A percentile compares a stretch with the other conserved stretches of the same genome.
These are phyloP conservation scores for Parnassius glacialis DNA, from an alignment of 2,888 invertebrate species.

Conservation along the genomic window DNA sequence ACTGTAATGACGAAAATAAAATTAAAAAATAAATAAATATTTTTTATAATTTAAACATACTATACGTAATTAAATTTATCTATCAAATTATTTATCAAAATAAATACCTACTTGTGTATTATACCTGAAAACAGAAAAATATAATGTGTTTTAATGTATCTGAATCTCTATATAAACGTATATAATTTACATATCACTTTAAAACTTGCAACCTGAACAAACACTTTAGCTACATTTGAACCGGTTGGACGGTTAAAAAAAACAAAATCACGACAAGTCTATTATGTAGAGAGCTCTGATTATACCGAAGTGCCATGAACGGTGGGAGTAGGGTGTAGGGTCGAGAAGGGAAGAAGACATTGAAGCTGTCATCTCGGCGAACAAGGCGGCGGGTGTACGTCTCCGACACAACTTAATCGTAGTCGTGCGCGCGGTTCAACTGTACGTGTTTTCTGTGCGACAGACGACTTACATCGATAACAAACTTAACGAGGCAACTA, in stretches of 20 bases:
- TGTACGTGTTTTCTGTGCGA: constrained; percentile 38
- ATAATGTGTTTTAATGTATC: too few species aligned
- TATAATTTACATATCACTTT: too few species aligned
- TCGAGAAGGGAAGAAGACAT: constrained; percentile 51
- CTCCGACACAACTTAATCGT: constrained; percentile 46
- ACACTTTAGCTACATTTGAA: constrained; percentile 44
- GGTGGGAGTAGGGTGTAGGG: constrained; percentile 43
- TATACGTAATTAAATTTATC: background rate
- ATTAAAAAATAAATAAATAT: background rate
- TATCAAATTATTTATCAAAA: background rate
- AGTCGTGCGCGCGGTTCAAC: constrained; percentile 57
- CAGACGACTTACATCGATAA: constrained; percentile 34
- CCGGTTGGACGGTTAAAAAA: constrained; percentile 58
- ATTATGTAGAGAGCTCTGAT: constrained; percentile 52
- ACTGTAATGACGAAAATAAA: background rate
- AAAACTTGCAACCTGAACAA: constrained; percentile 35
- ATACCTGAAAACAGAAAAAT: too few species aligned
- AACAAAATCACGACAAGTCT: constrained; percentile 68
- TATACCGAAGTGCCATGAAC: constrained; percentile 36
- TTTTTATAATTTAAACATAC: background rate
- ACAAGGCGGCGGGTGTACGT: constrained; percentile 40
- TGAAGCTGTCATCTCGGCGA: constrained; percentile 68
- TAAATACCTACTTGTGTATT: too few species aligned
- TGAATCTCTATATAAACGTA: too few species aligned
- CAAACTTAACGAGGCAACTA: constrained; percentile 36